phyloP scores from a whole-genome alignment of 2,797 vertebrate genomes.

The Salmo trutta region DNA sequence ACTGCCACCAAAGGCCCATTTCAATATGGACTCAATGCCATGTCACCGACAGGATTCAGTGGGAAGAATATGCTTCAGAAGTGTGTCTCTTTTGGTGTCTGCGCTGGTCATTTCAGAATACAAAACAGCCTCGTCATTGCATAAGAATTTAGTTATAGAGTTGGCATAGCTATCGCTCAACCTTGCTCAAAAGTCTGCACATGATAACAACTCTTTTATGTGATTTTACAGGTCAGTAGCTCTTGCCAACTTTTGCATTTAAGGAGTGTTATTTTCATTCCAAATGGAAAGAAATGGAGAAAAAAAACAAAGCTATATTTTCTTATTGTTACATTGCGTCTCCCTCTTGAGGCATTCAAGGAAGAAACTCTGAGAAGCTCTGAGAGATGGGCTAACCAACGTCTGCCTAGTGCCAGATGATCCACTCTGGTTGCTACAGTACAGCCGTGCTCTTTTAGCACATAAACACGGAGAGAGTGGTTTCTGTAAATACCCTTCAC shows the following conservation, averaged over 20 bases:
- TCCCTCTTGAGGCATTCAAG: neutral
- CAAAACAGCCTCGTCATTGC: constrained; percentile 2
- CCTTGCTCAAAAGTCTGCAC: neutral
- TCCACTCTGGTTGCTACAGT: constrained; percentile 4
- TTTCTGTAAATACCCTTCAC: constrained; percentile 47
- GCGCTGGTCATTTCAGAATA: constrained; percentile 35
- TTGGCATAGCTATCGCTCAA: constrained; percentile 1
- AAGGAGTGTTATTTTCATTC: constrained; percentile 25
- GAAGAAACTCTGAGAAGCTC: neutral
- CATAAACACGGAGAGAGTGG: constrained; percentile 53
- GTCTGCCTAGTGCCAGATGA: neutral
- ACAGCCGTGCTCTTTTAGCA: constrained; percentile 36
- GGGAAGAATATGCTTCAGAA: constrained; percentile 33
- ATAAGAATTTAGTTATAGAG: constrained; percentile 23
- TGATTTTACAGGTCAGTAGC: constrained; percentile 10
- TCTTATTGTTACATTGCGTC: neutral
- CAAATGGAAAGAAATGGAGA: constrained; percentile 11
- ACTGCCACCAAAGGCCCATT: constrained; percentile 49
- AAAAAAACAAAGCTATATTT: constrained; percentile 24
- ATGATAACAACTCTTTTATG: neutral
- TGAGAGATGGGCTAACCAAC: neutral
- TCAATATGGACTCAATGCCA: constrained; percentile 48
- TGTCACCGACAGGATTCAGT: constrained; percentile 35
- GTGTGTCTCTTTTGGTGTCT: constrained; percentile 24
- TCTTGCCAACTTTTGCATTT: constrained; percentile 2